Conservation (phyloP, 2,888 invertebrate genomes). For the Metalampra italica region DNA sequence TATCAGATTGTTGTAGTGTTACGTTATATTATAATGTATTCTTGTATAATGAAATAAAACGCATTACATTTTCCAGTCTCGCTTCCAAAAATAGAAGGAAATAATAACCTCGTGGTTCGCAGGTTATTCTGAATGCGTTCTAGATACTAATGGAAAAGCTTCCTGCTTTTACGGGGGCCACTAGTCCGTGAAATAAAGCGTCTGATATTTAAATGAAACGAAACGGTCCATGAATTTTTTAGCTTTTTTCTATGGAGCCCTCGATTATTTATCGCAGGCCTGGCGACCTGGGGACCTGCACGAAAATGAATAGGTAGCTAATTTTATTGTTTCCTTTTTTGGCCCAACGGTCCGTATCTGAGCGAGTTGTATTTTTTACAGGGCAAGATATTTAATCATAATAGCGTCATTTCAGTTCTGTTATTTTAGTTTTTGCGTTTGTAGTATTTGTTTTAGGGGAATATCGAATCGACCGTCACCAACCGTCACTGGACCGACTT, state of each 20-base stretch:
- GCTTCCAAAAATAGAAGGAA: too few species aligned
- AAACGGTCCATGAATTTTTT: slow-evolving; percentile 36
- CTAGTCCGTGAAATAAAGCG: slow-evolving; percentile 51
- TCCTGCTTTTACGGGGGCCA: slow-evolving; percentile 27
- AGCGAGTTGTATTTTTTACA: neutral
- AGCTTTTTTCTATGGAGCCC: slow-evolving; percentile 31
- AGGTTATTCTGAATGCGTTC: slow-evolving; percentile 3
- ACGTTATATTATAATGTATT: too few species aligned
- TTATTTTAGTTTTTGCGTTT: neutral
- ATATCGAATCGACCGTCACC: too few species aligned
- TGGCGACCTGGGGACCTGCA: slow-evolving; percentile 19
- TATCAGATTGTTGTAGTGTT: too few species aligned
- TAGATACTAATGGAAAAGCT: slow-evolving; percentile 26
- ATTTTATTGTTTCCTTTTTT: slow-evolving; percentile 11
- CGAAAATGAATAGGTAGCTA: slow-evolving; percentile 26
- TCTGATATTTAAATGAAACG: slow-evolving; percentile 56
- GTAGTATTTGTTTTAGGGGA: neutral
- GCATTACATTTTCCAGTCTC: too few species aligned
- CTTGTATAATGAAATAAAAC: too few species aligned
- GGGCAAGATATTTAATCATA: neutral
- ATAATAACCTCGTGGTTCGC: neutral
- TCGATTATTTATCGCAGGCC: slow-evolving; percentile 37
- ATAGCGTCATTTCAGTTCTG: neutral
- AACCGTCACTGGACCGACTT: too few species aligned
- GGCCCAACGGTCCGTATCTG: neutral